A percentile compares a stretch with the other conserved stretches of the same genome.
Conservation (phyloP, 2,113 vertebrate species). For the Balaeniceps rex region DNA sequence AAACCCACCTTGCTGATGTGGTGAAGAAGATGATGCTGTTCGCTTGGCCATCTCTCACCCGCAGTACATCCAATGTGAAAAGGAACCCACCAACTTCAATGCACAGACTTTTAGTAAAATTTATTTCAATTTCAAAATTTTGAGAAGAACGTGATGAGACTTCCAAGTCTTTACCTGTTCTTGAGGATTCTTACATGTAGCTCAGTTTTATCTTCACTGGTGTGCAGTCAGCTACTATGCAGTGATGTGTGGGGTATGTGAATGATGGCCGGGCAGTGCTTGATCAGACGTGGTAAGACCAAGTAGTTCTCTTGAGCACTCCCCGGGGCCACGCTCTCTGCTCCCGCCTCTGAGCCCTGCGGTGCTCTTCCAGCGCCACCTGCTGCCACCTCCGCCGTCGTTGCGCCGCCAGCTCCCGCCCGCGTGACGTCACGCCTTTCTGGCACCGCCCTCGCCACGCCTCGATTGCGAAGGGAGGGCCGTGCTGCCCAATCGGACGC, state of each 20-base stretch:
- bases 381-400: too few species aligned
- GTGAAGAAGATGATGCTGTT: neutral
- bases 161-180: fast-evolving
- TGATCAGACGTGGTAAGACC: too few species aligned
- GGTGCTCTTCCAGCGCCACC: too few species aligned
- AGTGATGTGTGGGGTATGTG: too few species aligned
- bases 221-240: too few species aligned
- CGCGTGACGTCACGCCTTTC: neutral
- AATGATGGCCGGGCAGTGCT: neutral
- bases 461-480: too few species aligned
- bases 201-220: fast-evolving
- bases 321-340: too few species aligned
- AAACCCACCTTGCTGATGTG: fast-evolving
- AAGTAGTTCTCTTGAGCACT: too few species aligned
- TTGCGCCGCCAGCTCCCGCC: too few species aligned
- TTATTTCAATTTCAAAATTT: neutral
- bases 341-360: too few species aligned
- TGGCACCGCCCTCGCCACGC: neutral
- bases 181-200: neutral
- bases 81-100: neutral
- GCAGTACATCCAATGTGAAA: neutral
- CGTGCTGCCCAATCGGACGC: neutral
- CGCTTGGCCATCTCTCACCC: fast-evolving
- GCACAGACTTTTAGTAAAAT: neutral
- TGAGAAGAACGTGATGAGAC: neutral